These are phyloP conservation scores for Hyppa rectilinea DNA, from an alignment of 2,888 invertebrate genomes.

Conservation along the genomic window DNA sequence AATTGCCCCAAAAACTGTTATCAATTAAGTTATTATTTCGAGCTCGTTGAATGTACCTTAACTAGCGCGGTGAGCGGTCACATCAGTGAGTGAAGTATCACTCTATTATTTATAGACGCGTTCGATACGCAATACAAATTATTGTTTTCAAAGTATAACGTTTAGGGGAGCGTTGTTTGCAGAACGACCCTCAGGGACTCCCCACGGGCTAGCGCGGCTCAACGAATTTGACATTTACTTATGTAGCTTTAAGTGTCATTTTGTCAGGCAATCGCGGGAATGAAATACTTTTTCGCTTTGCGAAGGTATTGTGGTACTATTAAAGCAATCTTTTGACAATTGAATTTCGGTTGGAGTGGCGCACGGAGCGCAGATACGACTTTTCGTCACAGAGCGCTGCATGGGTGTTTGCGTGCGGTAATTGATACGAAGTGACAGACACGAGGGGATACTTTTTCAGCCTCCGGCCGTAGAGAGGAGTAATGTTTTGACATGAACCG, in stretches of 20 bases:
- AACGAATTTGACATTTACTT: constrained; percentile 80
- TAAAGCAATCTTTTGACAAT: constrained; percentile 89
- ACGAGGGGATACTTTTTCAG: constrained; percentile 86
- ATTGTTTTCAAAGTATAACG: constrained; percentile 91
- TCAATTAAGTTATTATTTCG: constrained; percentile 70
- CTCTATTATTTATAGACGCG: constrained; percentile 90
- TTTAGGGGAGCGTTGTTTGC: constrained; percentile 90
- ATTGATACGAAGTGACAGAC: constrained; percentile 90
- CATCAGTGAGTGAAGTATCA: constrained; percentile 86
- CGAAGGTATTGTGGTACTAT: constrained; percentile 81
- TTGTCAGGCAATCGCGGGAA: constrained; percentile 67
- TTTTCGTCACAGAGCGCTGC: constrained; percentile 74
- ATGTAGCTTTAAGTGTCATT: constrained; percentile 77
- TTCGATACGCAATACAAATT: constrained; percentile 91
- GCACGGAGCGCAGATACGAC: constrained; percentile 84
- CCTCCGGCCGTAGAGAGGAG: constrained; percentile 84
- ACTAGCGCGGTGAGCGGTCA: constrained; percentile 74
- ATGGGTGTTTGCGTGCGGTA: constrained; percentile 90
- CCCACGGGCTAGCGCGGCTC: constrained; percentile 67
- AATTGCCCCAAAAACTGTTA: constrained; percentile 41
- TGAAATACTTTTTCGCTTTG: constrained; percentile 83
- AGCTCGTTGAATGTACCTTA: constrained; percentile 74
- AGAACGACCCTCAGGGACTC: constrained; percentile 86
- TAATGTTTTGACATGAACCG: constrained; percentile 89
- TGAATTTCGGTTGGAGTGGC: constrained; percentile 87